Conservation (phyloP, 2,113 vertebrate genomes). For the Phycodurus eques region DNA sequence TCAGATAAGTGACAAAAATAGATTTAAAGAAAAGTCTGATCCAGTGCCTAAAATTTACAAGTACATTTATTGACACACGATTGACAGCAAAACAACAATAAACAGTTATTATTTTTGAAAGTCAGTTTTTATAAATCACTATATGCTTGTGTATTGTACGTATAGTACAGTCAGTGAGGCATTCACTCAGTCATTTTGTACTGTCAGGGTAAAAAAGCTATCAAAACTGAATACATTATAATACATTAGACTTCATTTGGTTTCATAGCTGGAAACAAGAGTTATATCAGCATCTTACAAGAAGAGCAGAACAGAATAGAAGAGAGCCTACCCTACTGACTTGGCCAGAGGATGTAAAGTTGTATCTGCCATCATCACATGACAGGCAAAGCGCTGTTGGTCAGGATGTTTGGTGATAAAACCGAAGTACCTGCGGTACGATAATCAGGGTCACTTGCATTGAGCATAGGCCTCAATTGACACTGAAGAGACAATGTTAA, state of each 20-base stretch:
- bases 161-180: background rate
- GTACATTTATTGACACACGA: background rate
- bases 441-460: background rate
- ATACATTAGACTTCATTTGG: background rate
- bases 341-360: slow-evolving; percentile 83
- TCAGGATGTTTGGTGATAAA: slow-evolving; percentile 94
- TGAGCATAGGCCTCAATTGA: background rate
- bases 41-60: background rate
- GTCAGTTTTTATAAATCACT: background rate
- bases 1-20: background rate
- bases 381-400: slow-evolving; percentile 92
- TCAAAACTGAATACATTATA: too few relatives aligned
- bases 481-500: background rate
- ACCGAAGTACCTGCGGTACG: slow-evolving; percentile 84
- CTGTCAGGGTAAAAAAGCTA: background rate
- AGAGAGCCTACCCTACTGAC: slow-evolving; percentile 81
- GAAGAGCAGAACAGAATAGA: background rate
- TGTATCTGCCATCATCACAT: slow-evolving; percentile 89
- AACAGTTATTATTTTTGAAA: background rate
- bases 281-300: background rate
- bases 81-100: background rate
- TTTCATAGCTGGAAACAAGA: background rate
- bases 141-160: background rate
- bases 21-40: background rate
- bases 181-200: background rate